A percentile compares a stretch with the other conserved stretches of the same genome.
Conservation (phyloP, 2,888 invertebrate genomes). For the Pachymerium ferrugineum region DNA sequence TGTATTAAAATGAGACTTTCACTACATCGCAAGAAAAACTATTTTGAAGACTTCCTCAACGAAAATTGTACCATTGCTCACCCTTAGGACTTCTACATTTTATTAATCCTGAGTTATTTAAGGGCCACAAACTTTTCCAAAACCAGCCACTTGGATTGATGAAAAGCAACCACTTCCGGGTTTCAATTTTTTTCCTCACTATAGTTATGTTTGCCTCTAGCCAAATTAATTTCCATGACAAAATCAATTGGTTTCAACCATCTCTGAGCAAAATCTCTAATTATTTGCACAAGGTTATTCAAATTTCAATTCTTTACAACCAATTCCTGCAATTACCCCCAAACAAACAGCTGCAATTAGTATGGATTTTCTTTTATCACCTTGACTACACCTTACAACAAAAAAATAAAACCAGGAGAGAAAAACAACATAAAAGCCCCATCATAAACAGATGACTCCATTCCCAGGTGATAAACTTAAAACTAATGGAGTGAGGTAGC, state of each 20-base stretch:
- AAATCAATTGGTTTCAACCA: background rate
- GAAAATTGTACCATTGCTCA: too few relatives aligned
- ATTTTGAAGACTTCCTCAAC: too few relatives aligned
- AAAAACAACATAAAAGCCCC: background rate
- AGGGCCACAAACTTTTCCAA: too few relatives aligned
- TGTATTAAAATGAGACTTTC: too few relatives aligned
- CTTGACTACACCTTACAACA: background rate
- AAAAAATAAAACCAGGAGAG: background rate
- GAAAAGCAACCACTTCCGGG: background rate
- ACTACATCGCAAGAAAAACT: too few relatives aligned
- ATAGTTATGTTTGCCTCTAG: slow-evolving; percentile 17
- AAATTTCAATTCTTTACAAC: background rate
- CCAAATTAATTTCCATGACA: slow-evolving; percentile 6
- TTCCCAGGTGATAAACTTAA: slow-evolving; percentile 7
- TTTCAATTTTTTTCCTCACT: too few relatives aligned
- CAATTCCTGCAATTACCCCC: background rate
- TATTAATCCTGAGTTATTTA: too few relatives aligned
- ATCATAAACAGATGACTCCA: background rate
- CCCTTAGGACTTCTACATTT: too few relatives aligned
- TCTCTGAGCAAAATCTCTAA: background rate
- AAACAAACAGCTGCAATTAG: background rate
- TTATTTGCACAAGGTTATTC: background rate
- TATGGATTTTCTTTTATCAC: background rate
- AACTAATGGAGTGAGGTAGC: background rate
- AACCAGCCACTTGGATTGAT: too few relatives aligned